Evolutionary conservation across 2,113 vertebrate genomes (phyloP).

Genomic region (Gracilinanus agilis): DNA sequence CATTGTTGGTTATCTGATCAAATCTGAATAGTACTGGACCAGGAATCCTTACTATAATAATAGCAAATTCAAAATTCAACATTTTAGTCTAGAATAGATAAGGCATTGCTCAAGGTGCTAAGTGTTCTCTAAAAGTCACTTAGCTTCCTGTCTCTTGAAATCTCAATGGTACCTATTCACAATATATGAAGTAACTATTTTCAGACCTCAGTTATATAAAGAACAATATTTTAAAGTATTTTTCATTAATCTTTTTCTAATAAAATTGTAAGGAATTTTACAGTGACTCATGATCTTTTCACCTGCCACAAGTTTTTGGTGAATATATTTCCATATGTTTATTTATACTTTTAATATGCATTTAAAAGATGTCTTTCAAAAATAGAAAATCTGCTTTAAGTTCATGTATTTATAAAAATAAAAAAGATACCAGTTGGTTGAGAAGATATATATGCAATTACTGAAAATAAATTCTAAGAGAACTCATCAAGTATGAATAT

Average conservation of each 20-base stretch:
- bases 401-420: background rate
- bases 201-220: background rate
- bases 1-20: background rate
- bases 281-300: background rate
- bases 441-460: background rate
- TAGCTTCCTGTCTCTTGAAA: background rate
- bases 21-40: background rate
- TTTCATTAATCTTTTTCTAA: constrained; percentile 22
- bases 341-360: background rate
- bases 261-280: background rate
- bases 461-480: background rate
- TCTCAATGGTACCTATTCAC: background rate
- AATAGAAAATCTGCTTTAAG: background rate
- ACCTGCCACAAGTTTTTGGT: background rate
- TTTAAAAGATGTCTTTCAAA: constrained; percentile 2
- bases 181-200: background rate
- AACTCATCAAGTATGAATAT: background rate
- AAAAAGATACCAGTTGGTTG: background rate
- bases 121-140: background rate
- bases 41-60: background rate
- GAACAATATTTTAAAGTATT: background rate
- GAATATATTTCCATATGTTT: background rate
- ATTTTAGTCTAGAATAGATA: background rate
- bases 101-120: background rate
- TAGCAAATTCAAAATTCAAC: background rate